These are phyloP conservation scores for Nipponia nippon DNA, from an alignment of 2,113 vertebrate genomes.

Conservation along the genomic window DNA sequence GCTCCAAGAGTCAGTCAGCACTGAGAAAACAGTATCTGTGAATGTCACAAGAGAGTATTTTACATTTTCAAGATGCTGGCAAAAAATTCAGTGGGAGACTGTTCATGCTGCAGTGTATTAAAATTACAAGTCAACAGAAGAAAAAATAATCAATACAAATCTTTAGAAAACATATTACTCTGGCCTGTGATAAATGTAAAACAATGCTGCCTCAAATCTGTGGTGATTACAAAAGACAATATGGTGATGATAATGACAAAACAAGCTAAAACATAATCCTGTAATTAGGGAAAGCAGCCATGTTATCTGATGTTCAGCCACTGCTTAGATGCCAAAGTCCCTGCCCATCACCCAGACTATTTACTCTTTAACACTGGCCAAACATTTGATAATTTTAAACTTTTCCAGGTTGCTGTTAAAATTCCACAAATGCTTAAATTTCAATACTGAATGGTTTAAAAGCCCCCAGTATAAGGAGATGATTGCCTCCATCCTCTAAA, in stretches of 20 bases:
- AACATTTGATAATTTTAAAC: neutral
- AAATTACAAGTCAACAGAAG: neutral
- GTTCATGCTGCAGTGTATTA: neutral
- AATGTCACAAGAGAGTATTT: neutral
- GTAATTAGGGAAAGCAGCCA: neutral
- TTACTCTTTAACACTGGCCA: neutral
- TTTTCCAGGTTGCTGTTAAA: neutral
- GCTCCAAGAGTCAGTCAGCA: neutral
- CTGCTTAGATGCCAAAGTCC: neutral
- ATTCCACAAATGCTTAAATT: neutral
- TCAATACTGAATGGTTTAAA: neutral
- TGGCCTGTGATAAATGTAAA: neutral
- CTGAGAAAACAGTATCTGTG: neutral
- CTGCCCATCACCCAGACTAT: rapidly evolving
- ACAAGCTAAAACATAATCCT: neutral
- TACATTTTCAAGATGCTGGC: neutral
- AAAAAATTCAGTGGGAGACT: neutral
- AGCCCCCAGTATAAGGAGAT: neutral
- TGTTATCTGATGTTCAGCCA: neutral
- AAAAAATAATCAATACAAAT: neutral
- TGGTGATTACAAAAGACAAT: neutral
- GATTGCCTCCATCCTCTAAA: neutral
- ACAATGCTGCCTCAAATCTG: neutral
- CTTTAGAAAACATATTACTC: neutral
- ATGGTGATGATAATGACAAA: neutral